Evolutionary conservation across 2,888 invertebrate genomes (phyloP), one percentile per base, ranked within the genome.

Genomic region (Spodoptera littoralis): DNA sequence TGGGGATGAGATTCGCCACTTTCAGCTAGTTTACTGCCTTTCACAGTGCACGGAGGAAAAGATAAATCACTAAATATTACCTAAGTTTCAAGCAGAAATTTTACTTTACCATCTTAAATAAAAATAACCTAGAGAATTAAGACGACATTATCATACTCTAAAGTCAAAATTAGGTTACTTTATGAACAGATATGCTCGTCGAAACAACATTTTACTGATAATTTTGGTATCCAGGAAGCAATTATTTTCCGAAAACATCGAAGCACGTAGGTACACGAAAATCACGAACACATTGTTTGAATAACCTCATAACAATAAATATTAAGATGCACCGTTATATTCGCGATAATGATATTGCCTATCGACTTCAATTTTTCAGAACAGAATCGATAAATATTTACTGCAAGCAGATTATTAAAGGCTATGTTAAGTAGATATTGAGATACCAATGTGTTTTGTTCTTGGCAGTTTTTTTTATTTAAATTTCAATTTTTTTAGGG

Each of bases 1-100:
- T 73, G 68, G 73, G 75, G 72, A 71, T 77, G 75, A 77, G 73
- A 75, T 79, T 70, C 67, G 74, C 77, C 67, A 67, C 73, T 79
- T 76, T 73, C 62, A 75, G 70, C 71, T 79, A 69, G 62, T 76
- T 73, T 65, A 70, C 62, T 67, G 66, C 65, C 61, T 60, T 77
- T 61, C 49, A 56, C 53, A 46, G 60, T 48, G 58, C 61, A 60
- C 64, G 66, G 60, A 61, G 70, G 64, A 61, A 61, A 65, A 67
- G 59, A 63, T 75, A 70, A 70, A 73, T 75, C 54, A 63, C 72
- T 56, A 73, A 75, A 73, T 73, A 75, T 65, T 71, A 74, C 74
- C 50, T 51, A 67, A 73, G 60, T 74, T 71, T 61, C 43, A 45
- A 55, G 42, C 27, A 24, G 46, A n/a, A 73, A 56, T 73, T 48